Conservation (phyloP, 2,113 vertebrate species). For the Micronycteris hirsuta region DNA sequence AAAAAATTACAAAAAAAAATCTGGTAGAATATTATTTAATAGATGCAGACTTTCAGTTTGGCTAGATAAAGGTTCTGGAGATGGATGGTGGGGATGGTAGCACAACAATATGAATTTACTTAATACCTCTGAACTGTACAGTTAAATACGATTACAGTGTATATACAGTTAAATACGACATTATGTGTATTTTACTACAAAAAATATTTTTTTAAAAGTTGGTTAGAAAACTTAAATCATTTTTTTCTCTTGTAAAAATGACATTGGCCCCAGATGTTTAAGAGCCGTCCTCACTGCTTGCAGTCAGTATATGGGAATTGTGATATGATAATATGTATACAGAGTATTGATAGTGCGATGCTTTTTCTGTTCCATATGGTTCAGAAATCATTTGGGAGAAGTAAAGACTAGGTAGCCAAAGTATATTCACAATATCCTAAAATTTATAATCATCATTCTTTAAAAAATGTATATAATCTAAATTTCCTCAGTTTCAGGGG, state of each 20-base stretch:
- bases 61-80: neutral
- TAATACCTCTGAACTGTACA: neutral
- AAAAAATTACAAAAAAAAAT: too few relatives aligned
- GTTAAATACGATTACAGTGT: neutral
- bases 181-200: neutral
- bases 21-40: slow-evolving; percentile 13
- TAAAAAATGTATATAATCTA: neutral
- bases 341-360: neutral
- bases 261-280: neutral
- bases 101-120: neutral
- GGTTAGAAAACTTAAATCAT: neutral
- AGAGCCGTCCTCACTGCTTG: neutral
- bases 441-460: neutral
- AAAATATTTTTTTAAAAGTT: neutral
- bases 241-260: slow-evolving; percentile 29
- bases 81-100: neutral
- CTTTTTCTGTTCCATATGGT: neutral
- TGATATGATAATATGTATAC: neutral
- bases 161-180: neutral
- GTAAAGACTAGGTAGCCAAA: neutral
- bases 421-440: neutral
- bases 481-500: neutral
- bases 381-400: slow-evolving; percentile 23
- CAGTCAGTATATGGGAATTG: neutral
- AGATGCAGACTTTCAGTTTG: neutral